A percentile compares a stretch with the other conserved stretches of the same genome.
Evolutionary conservation across 2,888 invertebrate species (phyloP).

Genomic region (Noctua fimbriata): DNA sequence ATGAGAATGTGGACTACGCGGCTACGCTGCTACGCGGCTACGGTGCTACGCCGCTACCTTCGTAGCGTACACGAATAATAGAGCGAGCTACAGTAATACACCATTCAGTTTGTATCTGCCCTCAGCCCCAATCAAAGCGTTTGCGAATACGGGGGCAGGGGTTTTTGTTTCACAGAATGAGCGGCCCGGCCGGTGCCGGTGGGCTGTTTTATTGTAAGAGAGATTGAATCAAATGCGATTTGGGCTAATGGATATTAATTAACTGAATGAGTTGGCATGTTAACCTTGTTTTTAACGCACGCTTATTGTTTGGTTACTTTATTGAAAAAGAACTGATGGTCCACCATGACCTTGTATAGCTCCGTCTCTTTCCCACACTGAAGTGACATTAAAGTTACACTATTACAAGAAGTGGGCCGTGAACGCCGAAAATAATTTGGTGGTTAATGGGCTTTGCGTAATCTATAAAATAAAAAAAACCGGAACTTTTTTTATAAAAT

Average conservation of each 20-base stretch:
- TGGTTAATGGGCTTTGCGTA: too few species aligned
- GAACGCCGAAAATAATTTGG: too few species aligned
- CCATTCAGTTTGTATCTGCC: conserved; percentile 27
- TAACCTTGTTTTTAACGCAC: background rate
- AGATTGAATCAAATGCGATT: conserved; percentile 26
- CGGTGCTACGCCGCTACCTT: conserved; percentile 22
- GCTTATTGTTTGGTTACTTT: background rate
- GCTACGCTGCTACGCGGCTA: conserved; percentile 32
- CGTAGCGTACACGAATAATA: conserved; percentile 42
- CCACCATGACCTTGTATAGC: background rate
- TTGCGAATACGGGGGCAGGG: background rate
- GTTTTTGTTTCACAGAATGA: conserved; percentile 17
- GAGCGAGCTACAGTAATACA: background rate
- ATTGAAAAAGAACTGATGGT: background rate
- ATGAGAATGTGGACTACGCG: conserved; percentile 7
- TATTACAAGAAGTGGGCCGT: background rate
- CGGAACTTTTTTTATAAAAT: background rate
- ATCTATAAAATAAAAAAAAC: too few species aligned
- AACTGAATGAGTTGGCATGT: background rate
- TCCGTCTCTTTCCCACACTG: background rate
- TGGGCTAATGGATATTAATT: conserved; percentile 9
- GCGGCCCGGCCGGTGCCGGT: too few species aligned
- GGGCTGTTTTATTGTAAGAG: conserved; percentile 10
- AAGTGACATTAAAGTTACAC: too few species aligned
- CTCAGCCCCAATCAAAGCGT: background rate